Evolutionary conservation across 2,113 vertebrate genomes (phyloP).

Genomic region (Hiodon tergisus): DNA sequence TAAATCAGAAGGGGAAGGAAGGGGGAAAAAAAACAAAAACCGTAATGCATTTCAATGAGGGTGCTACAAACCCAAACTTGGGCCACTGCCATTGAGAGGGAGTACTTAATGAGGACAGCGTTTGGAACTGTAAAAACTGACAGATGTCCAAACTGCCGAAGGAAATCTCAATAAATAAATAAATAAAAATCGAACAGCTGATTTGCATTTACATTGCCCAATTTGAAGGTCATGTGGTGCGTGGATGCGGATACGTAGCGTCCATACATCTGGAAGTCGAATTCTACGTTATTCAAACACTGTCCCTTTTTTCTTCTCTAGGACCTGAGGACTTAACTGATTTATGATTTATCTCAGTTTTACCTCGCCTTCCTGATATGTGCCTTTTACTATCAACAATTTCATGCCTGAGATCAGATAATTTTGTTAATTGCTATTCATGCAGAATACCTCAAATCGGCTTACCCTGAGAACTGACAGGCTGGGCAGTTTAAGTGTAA

Average conservation of each 20-base stretch:
- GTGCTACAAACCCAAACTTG: conserved; percentile 33
- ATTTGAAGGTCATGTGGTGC: too few relatives aligned
- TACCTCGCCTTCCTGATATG: conserved; percentile 5
- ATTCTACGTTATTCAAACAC: background rate
- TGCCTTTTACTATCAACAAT: conserved; percentile 26
- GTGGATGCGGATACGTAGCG: too few relatives aligned
- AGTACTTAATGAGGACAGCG: conserved; percentile 37
- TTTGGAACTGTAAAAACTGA: background rate
- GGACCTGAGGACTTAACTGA: conserved; percentile 1
- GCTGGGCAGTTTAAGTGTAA: conserved; percentile 23
- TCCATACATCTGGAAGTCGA: too few relatives aligned
- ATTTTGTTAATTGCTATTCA: conserved; percentile 34
- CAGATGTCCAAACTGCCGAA: background rate
- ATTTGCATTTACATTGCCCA: too few relatives aligned
- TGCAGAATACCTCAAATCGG: conserved; percentile 23
- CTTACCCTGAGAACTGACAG: conserved; percentile 22
- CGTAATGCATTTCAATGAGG: conserved; percentile 48
- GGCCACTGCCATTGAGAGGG: conserved; percentile 20
- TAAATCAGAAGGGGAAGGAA: conserved; percentile 32
- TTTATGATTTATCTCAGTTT: conserved; percentile 8
- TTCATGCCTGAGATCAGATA: conserved; percentile 36
- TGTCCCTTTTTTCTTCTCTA: conserved; percentile 1
- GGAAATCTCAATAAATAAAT: background rate
- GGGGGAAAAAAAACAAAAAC: conserved; percentile 7
- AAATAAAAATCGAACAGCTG: background rate